phyloP scores from a whole-genome alignment of 2,797 vertebrate genomes.

The Oophaga sylvatica region DNA sequence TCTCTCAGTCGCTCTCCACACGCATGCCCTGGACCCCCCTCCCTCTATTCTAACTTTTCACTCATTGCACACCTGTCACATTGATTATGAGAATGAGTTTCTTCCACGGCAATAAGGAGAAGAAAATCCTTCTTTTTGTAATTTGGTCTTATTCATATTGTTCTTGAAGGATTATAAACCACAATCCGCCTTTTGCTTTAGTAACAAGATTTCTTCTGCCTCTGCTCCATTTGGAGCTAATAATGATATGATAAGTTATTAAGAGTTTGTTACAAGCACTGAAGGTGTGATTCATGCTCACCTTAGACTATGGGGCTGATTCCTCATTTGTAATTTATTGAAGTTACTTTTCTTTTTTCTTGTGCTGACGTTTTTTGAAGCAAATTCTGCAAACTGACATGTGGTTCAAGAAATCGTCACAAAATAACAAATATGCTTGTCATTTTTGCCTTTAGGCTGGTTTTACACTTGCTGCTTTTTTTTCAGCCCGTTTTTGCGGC shows the following conservation, averaged over 20 bases:
- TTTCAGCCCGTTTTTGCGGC: too few relatives aligned
- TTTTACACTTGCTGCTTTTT: too few relatives aligned
- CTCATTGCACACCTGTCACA: slow-evolving; percentile 72
- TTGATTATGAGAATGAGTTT: slow-evolving; percentile 75
- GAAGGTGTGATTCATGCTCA: neutral
- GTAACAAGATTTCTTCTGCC: slow-evolving; percentile 44
- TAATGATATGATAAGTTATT: slow-evolving; percentile 54
- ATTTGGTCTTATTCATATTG: slow-evolving; percentile 59
- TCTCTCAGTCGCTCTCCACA: slow-evolving; percentile 51
- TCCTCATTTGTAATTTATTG: too few relatives aligned
- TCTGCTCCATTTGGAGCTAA: slow-evolving; percentile 31
- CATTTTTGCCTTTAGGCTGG: too few relatives aligned
- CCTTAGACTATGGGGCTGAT: too few relatives aligned
- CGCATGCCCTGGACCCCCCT: slow-evolving; percentile 52
- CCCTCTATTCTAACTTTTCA: slow-evolving; percentile 65
- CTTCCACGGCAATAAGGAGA: slow-evolving; percentile 59
- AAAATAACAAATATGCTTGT: too few relatives aligned
- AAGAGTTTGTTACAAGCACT: slow-evolving; percentile 4
- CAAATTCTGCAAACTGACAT: too few relatives aligned
- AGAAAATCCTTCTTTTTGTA: slow-evolving; percentile 65
- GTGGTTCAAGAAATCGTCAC: too few relatives aligned
- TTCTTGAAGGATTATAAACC: slow-evolving; percentile 66
- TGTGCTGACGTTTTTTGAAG: too few relatives aligned
- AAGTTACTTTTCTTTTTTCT: too few relatives aligned
- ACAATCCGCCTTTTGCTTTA: slow-evolving; percentile 43